Evolutionary conservation across 2,797 vertebrate species (phyloP), one percentile per base, ranked within the genome.

Genomic region (Fratercula arctica): DNA sequence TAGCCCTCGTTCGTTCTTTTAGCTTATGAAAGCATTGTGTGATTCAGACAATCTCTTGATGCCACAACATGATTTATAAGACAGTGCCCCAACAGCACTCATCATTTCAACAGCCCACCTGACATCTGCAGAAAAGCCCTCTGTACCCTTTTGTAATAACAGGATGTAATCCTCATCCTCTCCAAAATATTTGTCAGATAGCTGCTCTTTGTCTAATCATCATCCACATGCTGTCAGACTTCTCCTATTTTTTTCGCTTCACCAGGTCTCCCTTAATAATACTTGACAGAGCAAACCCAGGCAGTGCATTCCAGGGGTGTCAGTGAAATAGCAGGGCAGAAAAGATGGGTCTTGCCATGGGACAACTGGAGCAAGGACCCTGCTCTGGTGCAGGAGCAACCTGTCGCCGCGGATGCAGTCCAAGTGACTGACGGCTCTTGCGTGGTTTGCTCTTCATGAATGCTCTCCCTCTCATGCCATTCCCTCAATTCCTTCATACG

Each of bases 361-460:
- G 63, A 43, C 14, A 6, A 1, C 16, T 11, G 56, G 50, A 43
- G 50, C 4, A 3, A 21, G 50, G n/a, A 51, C 14, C 9, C 43
- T 41, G 33, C 25, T 20, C 51, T 0, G 0, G 14, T 6, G 48
- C 50, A 12, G 25, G 19, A 31, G 0, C 12, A 9, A 25, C 2
- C n/a, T 3, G 29, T 11, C 1, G 3, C 16, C 45, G 33, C 11
- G 2, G 63, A 4, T 26, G 35, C 50, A 45, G 18, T 13, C 7
- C 3, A 4, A 11, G 48, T 5, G 43, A 21, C 46, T 16, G 63
- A 60, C 67, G 61, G 70, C 53, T 57, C 48, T 24, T 8, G 11
- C 0, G 0, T 15, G 33, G 7, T 60, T 37, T 60, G 7, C 51
- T 41, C 33, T 16, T 61, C 16, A 1, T 1, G 10, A 18, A 7